Base-by-base conservation (phyloP, 2,113 vertebrate species). In the Xerus inauris region DNA sequence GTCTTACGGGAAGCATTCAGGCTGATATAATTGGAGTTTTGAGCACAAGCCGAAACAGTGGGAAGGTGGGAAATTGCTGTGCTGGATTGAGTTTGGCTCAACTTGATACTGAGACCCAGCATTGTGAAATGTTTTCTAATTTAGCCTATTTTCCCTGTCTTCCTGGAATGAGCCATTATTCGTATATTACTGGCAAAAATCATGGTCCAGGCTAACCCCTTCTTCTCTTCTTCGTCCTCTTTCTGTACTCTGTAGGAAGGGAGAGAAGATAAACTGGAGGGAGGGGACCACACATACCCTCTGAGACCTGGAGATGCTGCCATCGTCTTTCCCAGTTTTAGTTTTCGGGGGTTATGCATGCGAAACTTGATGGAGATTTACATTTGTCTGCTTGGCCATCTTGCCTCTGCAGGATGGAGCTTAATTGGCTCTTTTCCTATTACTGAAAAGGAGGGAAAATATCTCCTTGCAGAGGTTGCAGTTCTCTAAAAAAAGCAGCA, bases 81-180 rank as follows among this genome's bases (percentile, higher is more conserved):
- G 96, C 85, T 83, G 84, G 76, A 94, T 12, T 91, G 91, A 76
- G 89, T 94, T 94, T 91, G 96, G 84, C 92, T 92, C 91, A 71
- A 95, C 93, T 97, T 96, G 96, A 80, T 94, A 51, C 94, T 9
- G 62, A 91, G 88, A 94, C 95, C 69, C 38, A 13, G 89, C 92
- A 65, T 94, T 90, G 91, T 76, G 84, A 96, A 91, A 90, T 97
- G 97, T 95, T 97, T 97, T 93, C 97, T 97, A 87, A 97, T 95
- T 96, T 97, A 97, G 72, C 93, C 91, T 89, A 94, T 98, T 97
- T 96, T 92, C 95, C 96, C 95, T 40, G 38, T 94, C 96, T 96
- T 97, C 94, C 94, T 94, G 89, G 93, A 95, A 94, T 83, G 73
- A 96, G 82, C 93, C 87, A 76, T 96, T 94, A 96, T 97, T 93